These are phyloP conservation scores for Trematomus loennbergii DNA, from an alignment of 2,113 vertebrate genomes.

Conservation along the genomic window DNA sequence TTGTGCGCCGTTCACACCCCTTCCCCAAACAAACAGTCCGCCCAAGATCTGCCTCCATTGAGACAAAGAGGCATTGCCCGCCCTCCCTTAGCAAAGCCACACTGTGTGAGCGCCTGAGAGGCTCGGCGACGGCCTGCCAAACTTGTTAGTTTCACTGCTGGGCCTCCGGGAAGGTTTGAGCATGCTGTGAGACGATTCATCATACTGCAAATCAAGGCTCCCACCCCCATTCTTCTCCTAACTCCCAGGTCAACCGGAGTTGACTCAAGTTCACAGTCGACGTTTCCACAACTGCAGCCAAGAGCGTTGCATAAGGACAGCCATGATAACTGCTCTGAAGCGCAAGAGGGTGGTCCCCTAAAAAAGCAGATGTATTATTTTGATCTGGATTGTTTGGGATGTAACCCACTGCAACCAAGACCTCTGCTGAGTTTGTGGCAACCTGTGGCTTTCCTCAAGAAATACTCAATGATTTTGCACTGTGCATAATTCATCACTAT, in stretches of 20 bases:
- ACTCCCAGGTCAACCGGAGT: constrained; percentile 44
- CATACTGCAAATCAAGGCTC: constrained; percentile 11
- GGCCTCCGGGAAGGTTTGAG: constrained; percentile 56
- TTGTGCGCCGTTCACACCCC: constrained; percentile 66
- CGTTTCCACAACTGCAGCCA: neutral
- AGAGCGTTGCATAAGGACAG: neutral
- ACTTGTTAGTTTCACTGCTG: constrained; percentile 56
- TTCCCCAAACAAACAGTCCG: constrained; percentile 70
- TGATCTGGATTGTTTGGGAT: neutral
- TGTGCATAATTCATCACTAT: neutral
- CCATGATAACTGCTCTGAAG: constrained; percentile 1
- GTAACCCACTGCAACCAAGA: neutral
- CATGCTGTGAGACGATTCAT: constrained; percentile 32
- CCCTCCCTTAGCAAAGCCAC: constrained; percentile 31
- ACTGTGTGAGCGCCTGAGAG: constrained; percentile 12
- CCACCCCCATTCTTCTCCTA: constrained; percentile 1
- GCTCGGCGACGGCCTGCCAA: constrained; percentile 48
- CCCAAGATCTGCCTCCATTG: constrained; percentile 57
- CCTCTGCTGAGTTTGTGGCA: neutral
- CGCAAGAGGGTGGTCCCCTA: neutral
- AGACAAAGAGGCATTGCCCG: constrained; percentile 52
- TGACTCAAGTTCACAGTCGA: constrained; percentile 25
- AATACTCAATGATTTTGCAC: neutral
- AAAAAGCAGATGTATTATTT: constrained; percentile 17
- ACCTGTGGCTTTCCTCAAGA: neutral